Percentiles rank a stretch among this genome's conserved stretches.
Evolutionary conservation across 2,113 vertebrate genomes (phyloP).

Genomic region (Sylvicapra grimmia): DNA sequence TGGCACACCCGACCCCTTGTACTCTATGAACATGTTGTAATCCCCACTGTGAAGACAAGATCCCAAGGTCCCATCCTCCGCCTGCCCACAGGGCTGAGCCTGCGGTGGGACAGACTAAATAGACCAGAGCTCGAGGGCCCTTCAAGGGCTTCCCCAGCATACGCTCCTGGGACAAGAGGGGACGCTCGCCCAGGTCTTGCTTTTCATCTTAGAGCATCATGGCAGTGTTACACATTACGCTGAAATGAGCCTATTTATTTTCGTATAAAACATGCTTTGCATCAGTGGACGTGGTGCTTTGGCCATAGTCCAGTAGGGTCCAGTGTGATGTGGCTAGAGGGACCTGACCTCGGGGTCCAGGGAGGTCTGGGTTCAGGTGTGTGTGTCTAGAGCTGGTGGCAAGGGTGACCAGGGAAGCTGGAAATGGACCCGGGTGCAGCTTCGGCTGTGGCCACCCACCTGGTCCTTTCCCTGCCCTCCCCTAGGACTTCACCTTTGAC

Average conservation of each 20-base stretch:
- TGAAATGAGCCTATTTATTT: background rate
- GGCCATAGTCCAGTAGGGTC: background rate
- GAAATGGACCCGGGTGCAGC: background rate
- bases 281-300: background rate
- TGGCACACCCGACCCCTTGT: background rate
- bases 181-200: background rate
- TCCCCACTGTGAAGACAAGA: background rate
- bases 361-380: no score
- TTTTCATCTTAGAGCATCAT: background rate
- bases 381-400: no score
- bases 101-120: background rate
- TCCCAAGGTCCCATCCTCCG: background rate
- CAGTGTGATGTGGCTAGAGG: no score
- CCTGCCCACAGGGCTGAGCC: background rate
- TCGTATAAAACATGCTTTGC: background rate
- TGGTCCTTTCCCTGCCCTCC: background rate
- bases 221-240: background rate
- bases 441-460: background rate
- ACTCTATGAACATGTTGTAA: rapidly evolving
- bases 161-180: background rate
- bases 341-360: background rate
- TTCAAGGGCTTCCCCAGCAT: background rate
- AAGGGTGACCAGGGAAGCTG: background rate
- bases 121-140: background rate
- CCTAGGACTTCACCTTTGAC: slow-evolving; percentile 77